Evolutionary conservation across 2,797 vertebrate species (phyloP).

Genomic region (Synanceia verrucosa): DNA sequence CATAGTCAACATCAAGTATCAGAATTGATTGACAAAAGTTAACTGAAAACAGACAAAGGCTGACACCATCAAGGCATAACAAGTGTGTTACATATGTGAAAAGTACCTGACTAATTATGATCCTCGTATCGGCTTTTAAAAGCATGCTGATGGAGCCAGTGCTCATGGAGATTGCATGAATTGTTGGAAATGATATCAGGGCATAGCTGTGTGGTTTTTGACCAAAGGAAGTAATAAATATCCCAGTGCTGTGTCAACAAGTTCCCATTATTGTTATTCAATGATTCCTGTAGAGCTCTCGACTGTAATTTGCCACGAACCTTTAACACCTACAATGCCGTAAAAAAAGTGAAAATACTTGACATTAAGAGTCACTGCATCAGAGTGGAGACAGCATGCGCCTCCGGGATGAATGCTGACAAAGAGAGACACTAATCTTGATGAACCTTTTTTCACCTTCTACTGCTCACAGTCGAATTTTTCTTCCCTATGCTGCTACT

Average conservation of each 20-base stretch:
- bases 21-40: slow-evolving; percentile 82
- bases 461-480: slow-evolving; percentile 43
- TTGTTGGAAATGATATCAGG: slow-evolving; percentile 60
- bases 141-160: slow-evolving; percentile 71
- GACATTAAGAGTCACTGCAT: slow-evolving; percentile 54
- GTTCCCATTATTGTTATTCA: slow-evolving; percentile 59
- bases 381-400: slow-evolving; percentile 38
- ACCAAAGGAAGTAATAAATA: slow-evolving; percentile 38
- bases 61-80: slow-evolving; percentile 80
- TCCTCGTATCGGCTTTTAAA: slow-evolving; percentile 51
- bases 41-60: slow-evolving; percentile 83
- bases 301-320: slow-evolving; percentile 38
- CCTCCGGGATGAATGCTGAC: slow-evolving; percentile 48
- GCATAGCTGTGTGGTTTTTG: slow-evolving; percentile 34
- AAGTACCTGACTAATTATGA: slow-evolving; percentile 55
- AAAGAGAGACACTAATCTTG: slow-evolving; percentile 48
- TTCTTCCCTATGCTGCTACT: slow-evolving; percentile 56
- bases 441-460: slow-evolving; percentile 43
- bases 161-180: slow-evolving; percentile 71
- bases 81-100: slow-evolving; percentile 72
- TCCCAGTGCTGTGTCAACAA: slow-evolving; percentile 61
- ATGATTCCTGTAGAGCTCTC: slow-evolving; percentile 42
- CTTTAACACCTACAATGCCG: slow-evolving; percentile 32
- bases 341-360: slow-evolving; percentile 48
- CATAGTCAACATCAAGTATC: slow-evolving; percentile 84